phyloP scores from a whole-genome alignment of 2,797 vertebrate species.

The Cirrhinus molitorella region DNA sequence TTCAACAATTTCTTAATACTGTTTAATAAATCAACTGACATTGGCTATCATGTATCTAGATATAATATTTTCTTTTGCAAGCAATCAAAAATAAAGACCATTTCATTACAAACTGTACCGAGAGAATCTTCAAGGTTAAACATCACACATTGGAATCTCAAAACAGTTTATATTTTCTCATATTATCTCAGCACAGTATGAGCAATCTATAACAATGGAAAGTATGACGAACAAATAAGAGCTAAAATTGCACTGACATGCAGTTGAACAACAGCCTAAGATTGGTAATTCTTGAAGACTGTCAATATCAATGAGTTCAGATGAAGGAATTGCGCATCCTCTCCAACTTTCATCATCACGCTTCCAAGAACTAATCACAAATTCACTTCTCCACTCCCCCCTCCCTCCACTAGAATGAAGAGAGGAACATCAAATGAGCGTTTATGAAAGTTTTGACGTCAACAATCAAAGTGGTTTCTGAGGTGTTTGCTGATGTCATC shows the following conservation, averaged over 20 bases:
- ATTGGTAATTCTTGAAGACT: neutral
- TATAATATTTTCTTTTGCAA: neutral
- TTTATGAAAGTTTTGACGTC: conserved; percentile 58
- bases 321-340: neutral
- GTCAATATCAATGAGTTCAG: conserved; percentile 17
- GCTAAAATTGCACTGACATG: neutral
- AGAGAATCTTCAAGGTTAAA: neutral
- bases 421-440: conserved; percentile 22
- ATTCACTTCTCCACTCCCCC: neutral
- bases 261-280: neutral
- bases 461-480: conserved; percentile 50
- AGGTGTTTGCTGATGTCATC: conserved; percentile 63
- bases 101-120: conserved; percentile 17
- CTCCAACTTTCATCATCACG: conserved; percentile 4
- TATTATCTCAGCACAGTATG: neutral
- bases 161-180: neutral
- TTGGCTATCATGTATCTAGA: neutral
- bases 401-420: conserved; percentile 30
- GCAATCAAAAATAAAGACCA: neutral
- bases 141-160: neutral
- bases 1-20: neutral
- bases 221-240: neutral
- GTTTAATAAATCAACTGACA: neutral
- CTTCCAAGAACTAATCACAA: conserved; percentile 32
- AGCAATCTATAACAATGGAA: neutral